Conservation (phyloP, 2,113 vertebrate species). For the Craseonycteris thonglongyai region DNA sequence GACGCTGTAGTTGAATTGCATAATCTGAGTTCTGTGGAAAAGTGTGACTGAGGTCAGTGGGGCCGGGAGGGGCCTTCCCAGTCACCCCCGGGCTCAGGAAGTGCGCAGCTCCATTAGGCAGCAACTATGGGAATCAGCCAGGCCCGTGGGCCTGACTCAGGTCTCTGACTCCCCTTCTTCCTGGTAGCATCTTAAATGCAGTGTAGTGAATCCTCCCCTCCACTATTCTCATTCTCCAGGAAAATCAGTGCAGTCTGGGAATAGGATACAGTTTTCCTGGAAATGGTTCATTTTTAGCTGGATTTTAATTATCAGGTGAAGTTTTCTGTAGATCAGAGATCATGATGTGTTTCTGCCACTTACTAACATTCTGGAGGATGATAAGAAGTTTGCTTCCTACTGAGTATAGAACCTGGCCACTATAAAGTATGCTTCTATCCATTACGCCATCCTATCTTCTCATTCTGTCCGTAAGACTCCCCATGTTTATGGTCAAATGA, state of each 20-base stretch:
- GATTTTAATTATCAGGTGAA: neutral
- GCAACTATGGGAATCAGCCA: accelerated
- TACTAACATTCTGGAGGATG: neutral
- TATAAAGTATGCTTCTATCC: too few species aligned
- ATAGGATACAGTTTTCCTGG: neutral
- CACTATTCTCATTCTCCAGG: neutral
- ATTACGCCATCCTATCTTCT: accelerated
- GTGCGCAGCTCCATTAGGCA: accelerated
- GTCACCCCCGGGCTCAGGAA: neutral
- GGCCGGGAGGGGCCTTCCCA: neutral
- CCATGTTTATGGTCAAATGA: too few species aligned
- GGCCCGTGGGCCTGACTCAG: accelerated
- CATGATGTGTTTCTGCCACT: neutral
- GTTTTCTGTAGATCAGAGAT: neutral
- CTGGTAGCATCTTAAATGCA: neutral
- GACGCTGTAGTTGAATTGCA: too few species aligned
- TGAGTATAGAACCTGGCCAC: too few species aligned
- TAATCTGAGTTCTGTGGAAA: neutral
- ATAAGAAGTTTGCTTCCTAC: neutral
- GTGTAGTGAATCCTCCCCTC: neutral
- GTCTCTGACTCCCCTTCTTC: neutral
- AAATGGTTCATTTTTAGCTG: neutral
- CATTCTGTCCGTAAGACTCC: neutral
- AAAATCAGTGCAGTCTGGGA: neutral
- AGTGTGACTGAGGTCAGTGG: accelerated